These are phyloP conservation scores for Laothoe populi DNA, from an alignment of 2,888 invertebrate genomes.

Conservation along the genomic window DNA sequence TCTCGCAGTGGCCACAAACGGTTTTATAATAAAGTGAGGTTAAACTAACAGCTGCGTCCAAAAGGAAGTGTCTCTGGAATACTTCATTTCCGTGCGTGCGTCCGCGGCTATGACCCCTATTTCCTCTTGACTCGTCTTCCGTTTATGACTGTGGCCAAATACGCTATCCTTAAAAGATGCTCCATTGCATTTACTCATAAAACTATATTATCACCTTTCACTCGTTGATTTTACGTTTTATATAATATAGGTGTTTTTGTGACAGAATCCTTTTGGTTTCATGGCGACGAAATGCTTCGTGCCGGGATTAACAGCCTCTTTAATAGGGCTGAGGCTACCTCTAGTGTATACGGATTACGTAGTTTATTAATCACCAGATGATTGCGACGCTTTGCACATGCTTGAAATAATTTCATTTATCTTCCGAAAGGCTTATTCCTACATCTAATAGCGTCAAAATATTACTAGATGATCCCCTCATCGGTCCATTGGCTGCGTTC, in stretches of 20 bases:
- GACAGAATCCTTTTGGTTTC: too few species aligned
- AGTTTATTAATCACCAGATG: too few species aligned
- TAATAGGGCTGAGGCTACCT: too few species aligned
- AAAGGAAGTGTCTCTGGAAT: slow-evolving; percentile 53
- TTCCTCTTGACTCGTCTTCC: slow-evolving; percentile 59
- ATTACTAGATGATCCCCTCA: too few species aligned
- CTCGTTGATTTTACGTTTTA: not conserved
- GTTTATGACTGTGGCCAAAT: slow-evolving; percentile 46
- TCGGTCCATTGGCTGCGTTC: too few species aligned
- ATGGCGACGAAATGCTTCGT: too few species aligned
- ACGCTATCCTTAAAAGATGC: slow-evolving; percentile 7
- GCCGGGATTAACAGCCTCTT: too few species aligned
- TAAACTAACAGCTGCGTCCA: slow-evolving; percentile 45
- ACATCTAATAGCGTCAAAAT: too few species aligned
- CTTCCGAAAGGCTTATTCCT: too few species aligned
- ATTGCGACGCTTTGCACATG: too few species aligned
- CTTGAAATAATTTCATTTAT: too few species aligned
- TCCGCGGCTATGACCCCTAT: slow-evolving; percentile 55
- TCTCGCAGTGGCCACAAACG: not conserved
- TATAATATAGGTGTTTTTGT: not conserved
- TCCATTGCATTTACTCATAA: not conserved
- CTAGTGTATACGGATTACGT: too few species aligned
- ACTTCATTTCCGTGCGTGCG: slow-evolving; percentile 70
- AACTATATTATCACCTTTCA: not conserved
- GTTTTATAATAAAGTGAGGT: slow-evolving; percentile 8